Percentiles rank a stretch among this genome's conserved stretches.
These are phyloP conservation scores for Cathartes aura DNA, from an alignment of 2,113 vertebrate genomes.

Conservation along the genomic window DNA sequence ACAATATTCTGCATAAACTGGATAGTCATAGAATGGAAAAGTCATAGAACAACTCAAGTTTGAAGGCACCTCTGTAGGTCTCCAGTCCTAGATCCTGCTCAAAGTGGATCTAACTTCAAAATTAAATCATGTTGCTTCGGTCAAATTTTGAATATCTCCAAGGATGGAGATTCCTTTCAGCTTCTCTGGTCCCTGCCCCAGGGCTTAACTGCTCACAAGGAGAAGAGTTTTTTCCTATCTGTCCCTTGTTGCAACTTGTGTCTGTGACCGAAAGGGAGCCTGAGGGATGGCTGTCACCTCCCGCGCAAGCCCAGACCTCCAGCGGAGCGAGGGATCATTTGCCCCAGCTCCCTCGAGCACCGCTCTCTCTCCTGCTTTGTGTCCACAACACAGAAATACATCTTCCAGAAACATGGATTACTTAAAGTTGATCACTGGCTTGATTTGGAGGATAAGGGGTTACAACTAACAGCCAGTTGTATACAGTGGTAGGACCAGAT, in stretches of 20 bases:
- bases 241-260: not conserved
- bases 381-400: not conserved
- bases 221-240: not conserved
- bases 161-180: not conserved
- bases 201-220: rapidly evolving
- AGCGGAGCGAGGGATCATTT: not conserved
- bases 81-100: not conserved
- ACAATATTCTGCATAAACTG: not conserved
- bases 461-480: not conserved
- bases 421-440: not conserved
- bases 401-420: not conserved
- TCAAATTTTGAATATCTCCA: not conserved
- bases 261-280: not conserved
- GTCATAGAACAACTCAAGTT: not conserved
- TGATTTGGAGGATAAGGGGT: not conserved
- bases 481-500: not conserved
- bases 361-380: not conserved
- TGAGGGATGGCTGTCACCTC: rapidly evolving
- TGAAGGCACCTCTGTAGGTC: not conserved
- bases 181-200: not conserved
- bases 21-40: not conserved
- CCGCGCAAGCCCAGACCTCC: rapidly evolving
- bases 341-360: not conserved
- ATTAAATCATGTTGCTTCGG: rapidly evolving
- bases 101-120: not conserved